These are phyloP conservation scores for Mirounga angustirostris DNA, from an alignment of 2,113 vertebrate genomes.

Conservation along the genomic window DNA sequence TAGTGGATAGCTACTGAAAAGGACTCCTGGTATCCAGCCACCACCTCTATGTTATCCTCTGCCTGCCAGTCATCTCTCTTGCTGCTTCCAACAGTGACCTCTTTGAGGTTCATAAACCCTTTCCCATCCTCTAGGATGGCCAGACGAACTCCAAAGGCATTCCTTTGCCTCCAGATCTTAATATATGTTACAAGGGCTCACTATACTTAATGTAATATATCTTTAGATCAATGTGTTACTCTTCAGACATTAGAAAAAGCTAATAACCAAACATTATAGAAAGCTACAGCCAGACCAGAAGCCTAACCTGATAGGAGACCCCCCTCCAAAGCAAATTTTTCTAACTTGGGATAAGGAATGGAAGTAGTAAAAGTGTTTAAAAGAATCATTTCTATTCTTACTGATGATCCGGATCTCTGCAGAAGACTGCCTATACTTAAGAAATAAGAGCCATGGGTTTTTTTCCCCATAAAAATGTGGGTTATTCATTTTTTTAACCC, in stretches of 20 bases:
- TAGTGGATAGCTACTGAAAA: not conserved
- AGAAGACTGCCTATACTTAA: not conserved
- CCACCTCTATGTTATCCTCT: not conserved
- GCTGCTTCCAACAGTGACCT: not conserved
- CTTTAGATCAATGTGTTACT: not conserved
- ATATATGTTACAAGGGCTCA: not conserved
- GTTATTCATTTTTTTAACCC: not conserved
- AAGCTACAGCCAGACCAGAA: not conserved
- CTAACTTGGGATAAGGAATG: not conserved
- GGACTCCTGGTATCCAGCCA: not conserved
- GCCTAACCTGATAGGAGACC: not conserved
- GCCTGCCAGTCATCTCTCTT: not conserved
- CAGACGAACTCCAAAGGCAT: not conserved
- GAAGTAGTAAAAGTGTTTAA: not conserved
- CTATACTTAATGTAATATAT: not conserved
- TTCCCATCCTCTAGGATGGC: not conserved
- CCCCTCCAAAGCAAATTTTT: not conserved
- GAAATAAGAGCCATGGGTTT: not conserved
- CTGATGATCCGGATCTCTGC: not conserved
- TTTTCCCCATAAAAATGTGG: slow-evolving; percentile 11
- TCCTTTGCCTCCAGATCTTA: not conserved
- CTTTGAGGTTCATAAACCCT: not conserved
- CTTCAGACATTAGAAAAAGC: not conserved
- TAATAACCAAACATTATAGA: not conserved
- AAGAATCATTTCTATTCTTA: not conserved